phyloP scores from a whole-genome alignment of 2,888 invertebrate species.

The Dynastes maya region DNA sequence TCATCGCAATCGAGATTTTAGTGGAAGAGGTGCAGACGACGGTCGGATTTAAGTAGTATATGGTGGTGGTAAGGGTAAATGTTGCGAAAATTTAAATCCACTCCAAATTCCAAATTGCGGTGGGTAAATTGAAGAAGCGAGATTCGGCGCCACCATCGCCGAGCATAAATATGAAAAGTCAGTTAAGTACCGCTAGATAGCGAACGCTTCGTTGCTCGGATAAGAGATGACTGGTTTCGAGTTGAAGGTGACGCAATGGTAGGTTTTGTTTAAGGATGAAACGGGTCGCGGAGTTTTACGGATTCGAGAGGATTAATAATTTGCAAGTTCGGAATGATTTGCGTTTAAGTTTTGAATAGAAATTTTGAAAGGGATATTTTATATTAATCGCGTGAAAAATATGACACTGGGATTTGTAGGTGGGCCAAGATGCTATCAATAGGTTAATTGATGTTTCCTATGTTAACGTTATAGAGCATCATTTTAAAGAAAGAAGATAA shows the following conservation, averaged over 20 bases:
- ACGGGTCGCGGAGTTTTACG: not conserved
- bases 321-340: not conserved
- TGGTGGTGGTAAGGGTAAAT: not conserved
- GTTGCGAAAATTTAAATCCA: conserved; percentile 21
- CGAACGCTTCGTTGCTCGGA: not conserved
- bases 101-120: not conserved
- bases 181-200: not conserved
- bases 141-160: not conserved
- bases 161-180: conserved; percentile 3
- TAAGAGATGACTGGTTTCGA: conserved; percentile 10
- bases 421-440: no score
- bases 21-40: not conserved
- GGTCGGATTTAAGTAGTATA: no score
- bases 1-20: not conserved
- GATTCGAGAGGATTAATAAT: not conserved
- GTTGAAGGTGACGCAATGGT: not conserved
- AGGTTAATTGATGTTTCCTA: no score
- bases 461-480: no score
- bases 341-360: no score
- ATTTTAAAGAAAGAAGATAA: no score
- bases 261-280: not conserved
- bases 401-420: not conserved
- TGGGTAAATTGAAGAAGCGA: conserved; percentile 11
- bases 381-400: not conserved
- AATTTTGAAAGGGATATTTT: no score